Evolutionary conservation across 2,113 vertebrate genomes (phyloP).

Genomic region (Mionectes macconnelli): DNA sequence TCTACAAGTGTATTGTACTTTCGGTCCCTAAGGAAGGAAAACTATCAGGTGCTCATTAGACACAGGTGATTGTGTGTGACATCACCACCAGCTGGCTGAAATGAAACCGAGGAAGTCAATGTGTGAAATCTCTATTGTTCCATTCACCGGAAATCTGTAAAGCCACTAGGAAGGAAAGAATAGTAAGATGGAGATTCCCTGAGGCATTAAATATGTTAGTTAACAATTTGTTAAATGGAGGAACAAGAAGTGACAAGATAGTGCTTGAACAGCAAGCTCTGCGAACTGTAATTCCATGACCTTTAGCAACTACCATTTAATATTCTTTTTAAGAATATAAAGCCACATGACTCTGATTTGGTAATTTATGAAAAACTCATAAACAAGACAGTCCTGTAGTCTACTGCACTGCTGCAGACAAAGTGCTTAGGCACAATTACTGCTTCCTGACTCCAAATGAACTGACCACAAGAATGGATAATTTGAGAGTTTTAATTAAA

Average conservation of each 20-base stretch:
- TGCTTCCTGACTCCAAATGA: not conserved
- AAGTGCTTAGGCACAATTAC: not conserved
- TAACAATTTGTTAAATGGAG: not conserved
- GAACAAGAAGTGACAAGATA: conserved; percentile 20
- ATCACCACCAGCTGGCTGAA: conserved; percentile 36
- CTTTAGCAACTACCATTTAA: conserved; percentile 20
- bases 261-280: not conserved
- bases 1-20: not conserved
- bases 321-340: not conserved
- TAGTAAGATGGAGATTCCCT: not conserved
- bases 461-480: conserved; percentile 4
- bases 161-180: conserved; percentile 6
- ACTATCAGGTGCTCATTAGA: not conserved
- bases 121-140: conserved; percentile 26
- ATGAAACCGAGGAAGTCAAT: conserved; percentile 6
- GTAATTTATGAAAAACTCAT: not conserved
- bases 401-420: not conserved
- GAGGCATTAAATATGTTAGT: not conserved
- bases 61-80: conserved; percentile 14
- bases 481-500: conserved; percentile 29
- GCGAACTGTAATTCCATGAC: not conserved
- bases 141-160: not conserved
- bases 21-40: not conserved
- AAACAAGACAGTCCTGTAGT: conserved; percentile 25
- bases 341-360: not conserved